Evolutionary conservation across 1,140 invertebrate genomes (phyloP).

Genomic region (Arion vulgaris): DNA sequence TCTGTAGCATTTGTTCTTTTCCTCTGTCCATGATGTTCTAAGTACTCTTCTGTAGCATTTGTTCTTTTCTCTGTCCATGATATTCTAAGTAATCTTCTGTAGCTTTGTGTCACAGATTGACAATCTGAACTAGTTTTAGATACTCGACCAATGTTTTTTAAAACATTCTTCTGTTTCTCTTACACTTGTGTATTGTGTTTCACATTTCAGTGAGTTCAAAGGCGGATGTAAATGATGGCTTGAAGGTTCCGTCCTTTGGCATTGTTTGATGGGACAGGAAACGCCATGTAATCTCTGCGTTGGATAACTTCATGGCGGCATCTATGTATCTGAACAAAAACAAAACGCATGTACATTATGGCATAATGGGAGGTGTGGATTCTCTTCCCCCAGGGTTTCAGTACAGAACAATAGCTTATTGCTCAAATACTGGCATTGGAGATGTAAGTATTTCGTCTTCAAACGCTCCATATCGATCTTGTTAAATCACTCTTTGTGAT

Average conservation of each 20-base stretch:
- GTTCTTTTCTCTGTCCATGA: too few relatives aligned
- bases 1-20: too few relatives aligned
- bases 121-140: too few relatives aligned
- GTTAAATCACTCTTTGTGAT: too few relatives aligned
- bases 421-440: constrained; percentile 53
- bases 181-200: too few relatives aligned
- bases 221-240: constrained; percentile 26
- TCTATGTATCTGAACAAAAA: constrained; percentile 45
- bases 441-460: constrained; percentile 52
- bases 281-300: constrained; percentile 17
- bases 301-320: constrained; percentile 49
- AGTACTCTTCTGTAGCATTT: too few relatives aligned
- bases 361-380: constrained; percentile 62
- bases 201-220: constrained; percentile 20
- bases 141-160: too few relatives aligned
- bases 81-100: too few relatives aligned
- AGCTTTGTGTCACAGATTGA: too few relatives aligned
- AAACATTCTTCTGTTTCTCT: too few relatives aligned
- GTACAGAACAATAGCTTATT: constrained; percentile 52
- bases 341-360: constrained; percentile 47
- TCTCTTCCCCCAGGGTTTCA: constrained; percentile 52
- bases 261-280: constrained; percentile 22
- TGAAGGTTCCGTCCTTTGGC: constrained; percentile 32
- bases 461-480: too few relatives aligned
- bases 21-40: too few relatives aligned